A percentile compares a stretch with the other conserved stretches of the same genome.
Conservation (phyloP, 2,888 invertebrate genomes). For the Oasisia sp. region DNA sequence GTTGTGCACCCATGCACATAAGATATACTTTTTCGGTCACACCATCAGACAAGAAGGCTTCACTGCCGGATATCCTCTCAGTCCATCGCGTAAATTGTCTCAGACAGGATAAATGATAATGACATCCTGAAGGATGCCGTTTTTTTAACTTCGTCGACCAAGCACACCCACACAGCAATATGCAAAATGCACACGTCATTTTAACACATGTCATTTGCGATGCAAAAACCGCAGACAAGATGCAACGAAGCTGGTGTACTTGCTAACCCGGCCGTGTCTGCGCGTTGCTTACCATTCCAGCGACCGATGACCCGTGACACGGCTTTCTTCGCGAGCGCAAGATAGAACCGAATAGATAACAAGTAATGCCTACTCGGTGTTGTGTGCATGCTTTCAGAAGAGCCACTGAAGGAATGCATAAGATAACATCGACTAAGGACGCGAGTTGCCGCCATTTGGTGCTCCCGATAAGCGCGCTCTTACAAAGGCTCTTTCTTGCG, state of each 20-base stretch:
- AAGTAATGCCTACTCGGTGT: background rate
- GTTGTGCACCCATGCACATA: too few relatives aligned
- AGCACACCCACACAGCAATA: background rate
- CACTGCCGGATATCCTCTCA: background rate
- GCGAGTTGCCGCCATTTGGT: background rate
- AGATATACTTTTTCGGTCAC: too few relatives aligned
- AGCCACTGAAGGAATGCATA: background rate
- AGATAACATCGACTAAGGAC: conserved; percentile 6
- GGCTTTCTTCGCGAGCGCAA: background rate
- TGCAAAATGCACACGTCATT: background rate
- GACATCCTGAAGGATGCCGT: background rate
- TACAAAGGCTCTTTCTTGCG: background rate
- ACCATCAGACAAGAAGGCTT: too few relatives aligned
- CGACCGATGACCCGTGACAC: background rate
- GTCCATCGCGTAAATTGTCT: background rate
- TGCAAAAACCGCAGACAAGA: background rate
- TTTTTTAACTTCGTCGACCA: background rate
- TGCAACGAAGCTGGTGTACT: background rate
- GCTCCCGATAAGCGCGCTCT: background rate
- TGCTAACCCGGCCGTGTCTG: background rate
- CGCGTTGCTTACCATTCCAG: background rate
- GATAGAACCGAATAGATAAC: background rate
- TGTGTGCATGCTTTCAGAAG: background rate
- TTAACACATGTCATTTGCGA: background rate
- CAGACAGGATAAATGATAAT: background rate